These are phyloP conservation scores for Mormyrus hasselquistii DNA, from an alignment of 2,797 vertebrate genomes.

Conservation along the genomic window DNA sequence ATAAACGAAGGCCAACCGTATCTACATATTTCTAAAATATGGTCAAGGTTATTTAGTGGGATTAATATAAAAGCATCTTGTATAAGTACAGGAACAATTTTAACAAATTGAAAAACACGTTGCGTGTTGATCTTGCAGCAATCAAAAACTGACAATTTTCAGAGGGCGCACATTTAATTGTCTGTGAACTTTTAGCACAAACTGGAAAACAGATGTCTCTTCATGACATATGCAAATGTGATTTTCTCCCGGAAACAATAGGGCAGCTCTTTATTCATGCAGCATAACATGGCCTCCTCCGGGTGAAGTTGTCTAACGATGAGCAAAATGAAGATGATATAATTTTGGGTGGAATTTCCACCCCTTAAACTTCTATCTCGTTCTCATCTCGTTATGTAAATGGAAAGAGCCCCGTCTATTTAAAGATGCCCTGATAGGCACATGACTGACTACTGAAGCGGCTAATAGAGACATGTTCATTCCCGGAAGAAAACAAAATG, in stretches of 20 bases:
- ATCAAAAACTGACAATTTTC: not conserved
- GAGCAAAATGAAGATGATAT: slow-evolving; percentile 8
- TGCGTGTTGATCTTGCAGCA: not conserved
- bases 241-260: not conserved
- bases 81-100: not conserved
- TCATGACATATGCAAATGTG: slow-evolving; percentile 9
- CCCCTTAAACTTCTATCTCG: slow-evolving; percentile 1
- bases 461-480: not conserved
- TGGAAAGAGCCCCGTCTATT: not conserved
- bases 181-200: not conserved
- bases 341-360: not conserved
- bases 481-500: slow-evolving; percentile 17
- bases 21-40: not conserved
- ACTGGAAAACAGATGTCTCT: slow-evolving; percentile 10
- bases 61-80: not conserved
- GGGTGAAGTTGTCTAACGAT: slow-evolving; percentile 5
- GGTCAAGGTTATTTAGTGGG: not conserved
- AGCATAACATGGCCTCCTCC: not conserved
- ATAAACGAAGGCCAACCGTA: not conserved
- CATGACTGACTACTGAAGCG: slow-evolving; percentile 5
- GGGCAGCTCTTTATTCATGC: not conserved
- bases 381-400: not conserved
- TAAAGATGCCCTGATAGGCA: slow-evolving; percentile 8
- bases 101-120: not conserved
- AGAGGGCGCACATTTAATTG: not conserved